Conservation (phyloP, 2,113 vertebrate species). For the Pseudopipra pipra region DNA sequence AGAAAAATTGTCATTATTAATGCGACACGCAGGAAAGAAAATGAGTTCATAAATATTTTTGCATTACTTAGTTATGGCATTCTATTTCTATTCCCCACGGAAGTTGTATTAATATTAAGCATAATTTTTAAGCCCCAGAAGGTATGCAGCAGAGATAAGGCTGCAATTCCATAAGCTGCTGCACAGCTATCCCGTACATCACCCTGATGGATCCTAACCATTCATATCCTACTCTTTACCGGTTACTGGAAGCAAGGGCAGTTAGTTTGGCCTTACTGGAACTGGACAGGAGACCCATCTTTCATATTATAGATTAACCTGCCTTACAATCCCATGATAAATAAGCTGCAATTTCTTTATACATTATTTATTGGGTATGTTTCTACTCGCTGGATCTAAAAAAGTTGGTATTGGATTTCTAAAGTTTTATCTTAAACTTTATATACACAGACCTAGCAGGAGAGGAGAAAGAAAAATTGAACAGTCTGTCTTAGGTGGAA, state of each 20-base stretch:
- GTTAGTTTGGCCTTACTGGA: constrained; percentile 40
- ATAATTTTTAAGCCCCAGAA: constrained; percentile 21
- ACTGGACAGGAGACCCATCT: neutral
- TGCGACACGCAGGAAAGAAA: neutral
- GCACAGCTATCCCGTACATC: neutral
- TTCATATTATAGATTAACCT: constrained; percentile 39
- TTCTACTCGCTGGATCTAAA: neutral
- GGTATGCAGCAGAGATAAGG: neutral
- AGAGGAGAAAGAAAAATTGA: neutral
- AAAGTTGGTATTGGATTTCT: neutral
- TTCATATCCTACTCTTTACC: neutral
- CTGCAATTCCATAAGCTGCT: neutral
- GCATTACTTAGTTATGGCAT: neutral
- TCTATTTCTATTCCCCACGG: neutral
- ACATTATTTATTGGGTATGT: constrained; percentile 8
- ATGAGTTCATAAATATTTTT: constrained; percentile 37
- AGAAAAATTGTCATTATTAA: constrained; percentile 11
- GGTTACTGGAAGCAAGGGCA: constrained; percentile 27
- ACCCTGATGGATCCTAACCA: neutral
- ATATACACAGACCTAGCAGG: neutral
- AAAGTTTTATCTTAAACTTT: neutral
- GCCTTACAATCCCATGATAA: neutral
- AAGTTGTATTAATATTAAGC: neutral
- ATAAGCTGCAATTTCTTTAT: neutral
- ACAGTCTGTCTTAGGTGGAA: neutral